phyloP scores from a whole-genome alignment of 2,797 vertebrate species.

The Cossypha dichroa region DNA sequence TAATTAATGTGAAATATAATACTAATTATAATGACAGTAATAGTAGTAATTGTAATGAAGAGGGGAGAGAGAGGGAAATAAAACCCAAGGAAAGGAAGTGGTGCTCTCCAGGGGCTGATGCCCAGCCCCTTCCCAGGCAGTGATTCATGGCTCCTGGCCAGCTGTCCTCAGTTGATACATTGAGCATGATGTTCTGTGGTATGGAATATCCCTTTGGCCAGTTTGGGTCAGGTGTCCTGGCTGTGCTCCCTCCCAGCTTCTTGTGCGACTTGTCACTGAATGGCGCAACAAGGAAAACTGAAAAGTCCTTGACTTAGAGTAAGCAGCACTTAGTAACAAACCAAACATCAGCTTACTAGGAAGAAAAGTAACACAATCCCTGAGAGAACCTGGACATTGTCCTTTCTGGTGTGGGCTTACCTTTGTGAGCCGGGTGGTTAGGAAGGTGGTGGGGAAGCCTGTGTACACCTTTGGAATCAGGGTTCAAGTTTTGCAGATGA shows the following conservation, averaged over 20 bases:
- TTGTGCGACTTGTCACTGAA: neutral
- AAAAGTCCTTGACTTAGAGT: neutral
- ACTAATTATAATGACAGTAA: neutral
- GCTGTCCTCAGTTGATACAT: neutral
- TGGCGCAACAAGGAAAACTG: neutral
- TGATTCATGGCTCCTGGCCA: neutral
- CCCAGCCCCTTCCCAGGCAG: too few species aligned
- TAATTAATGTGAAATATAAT: neutral
- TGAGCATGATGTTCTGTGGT: neutral
- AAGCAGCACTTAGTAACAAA: neutral
- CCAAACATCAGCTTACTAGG: neutral
- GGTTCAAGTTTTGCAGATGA: neutral
- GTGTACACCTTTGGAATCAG: accelerated
- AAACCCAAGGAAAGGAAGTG: neutral
- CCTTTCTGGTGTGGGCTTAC: neutral
- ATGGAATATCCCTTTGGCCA: neutral
- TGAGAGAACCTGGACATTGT: neutral
- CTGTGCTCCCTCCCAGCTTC: neutral
- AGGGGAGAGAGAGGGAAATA: neutral
- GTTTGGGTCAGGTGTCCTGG: neutral
- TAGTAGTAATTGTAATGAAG: neutral
- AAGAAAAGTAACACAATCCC: neutral
- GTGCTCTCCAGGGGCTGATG: neutral
- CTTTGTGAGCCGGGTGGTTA: neutral
- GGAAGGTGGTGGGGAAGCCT: neutral